Conservation (phyloP, 1,140 invertebrate species). For the Ceratosolen fusciceps region DNA sequence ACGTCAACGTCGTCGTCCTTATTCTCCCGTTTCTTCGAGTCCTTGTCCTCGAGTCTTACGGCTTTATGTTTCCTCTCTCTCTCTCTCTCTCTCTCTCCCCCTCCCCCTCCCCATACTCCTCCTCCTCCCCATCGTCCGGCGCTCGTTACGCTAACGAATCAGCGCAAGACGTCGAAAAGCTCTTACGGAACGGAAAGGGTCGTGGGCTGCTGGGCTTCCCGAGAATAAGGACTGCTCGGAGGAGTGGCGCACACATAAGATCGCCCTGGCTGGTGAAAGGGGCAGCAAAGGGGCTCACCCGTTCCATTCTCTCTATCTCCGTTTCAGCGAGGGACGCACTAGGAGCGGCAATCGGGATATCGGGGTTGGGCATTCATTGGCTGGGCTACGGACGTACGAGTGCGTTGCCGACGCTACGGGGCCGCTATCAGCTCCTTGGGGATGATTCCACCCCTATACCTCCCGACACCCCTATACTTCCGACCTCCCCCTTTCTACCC, state of each 20-base stretch:
- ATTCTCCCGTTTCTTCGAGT: neutral
- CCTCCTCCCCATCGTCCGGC: neutral
- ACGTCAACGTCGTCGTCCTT: too few species aligned
- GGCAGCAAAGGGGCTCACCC: conserved; percentile 36
- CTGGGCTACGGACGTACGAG: conserved; percentile 46
- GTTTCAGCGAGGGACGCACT: conserved; percentile 3
- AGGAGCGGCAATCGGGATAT: conserved; percentile 55
- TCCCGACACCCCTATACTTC: conserved; percentile 51
- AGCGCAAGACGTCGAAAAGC: neutral
- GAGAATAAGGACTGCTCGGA: neutral
- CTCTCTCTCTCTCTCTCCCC: neutral
- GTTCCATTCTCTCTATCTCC: too few species aligned
- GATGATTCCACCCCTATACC: conserved; percentile 65
- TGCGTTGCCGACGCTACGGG: conserved; percentile 50
- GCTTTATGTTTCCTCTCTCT: neutral
- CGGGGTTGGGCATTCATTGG: conserved; percentile 52
- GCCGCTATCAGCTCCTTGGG: conserved; percentile 66
- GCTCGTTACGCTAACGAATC: conserved; percentile 37
- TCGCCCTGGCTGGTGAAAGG: neutral
- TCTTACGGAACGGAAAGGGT: neutral
- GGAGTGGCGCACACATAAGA: conserved; percentile 41
- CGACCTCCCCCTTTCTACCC: conserved; percentile 52
- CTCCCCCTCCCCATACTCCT: neutral
- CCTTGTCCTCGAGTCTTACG: too few species aligned
- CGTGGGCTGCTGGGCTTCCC: neutral